phyloP scores from a whole-genome alignment of 2,888 invertebrate species.

The Tanytarsus gracilentus region DNA sequence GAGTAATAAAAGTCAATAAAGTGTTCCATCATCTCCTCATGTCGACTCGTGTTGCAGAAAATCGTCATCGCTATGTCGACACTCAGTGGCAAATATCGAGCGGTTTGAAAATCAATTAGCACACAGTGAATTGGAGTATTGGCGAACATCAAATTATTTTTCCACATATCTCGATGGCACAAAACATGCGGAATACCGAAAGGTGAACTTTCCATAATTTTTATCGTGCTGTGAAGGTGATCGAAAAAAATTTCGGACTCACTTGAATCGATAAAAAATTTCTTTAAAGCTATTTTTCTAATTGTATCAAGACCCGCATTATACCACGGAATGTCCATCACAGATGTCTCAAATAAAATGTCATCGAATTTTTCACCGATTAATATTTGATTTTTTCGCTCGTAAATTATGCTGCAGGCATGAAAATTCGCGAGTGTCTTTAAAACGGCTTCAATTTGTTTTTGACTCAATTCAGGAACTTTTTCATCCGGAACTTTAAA shows the following conservation, averaged over 20 bases:
- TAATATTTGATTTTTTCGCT: neutral
- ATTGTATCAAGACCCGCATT: constrained; percentile 11
- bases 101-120: constrained; percentile 18
- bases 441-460: constrained; percentile 2
- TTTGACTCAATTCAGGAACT: neutral
- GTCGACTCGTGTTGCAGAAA: neutral
- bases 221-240: neutral
- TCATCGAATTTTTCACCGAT: constrained; percentile 6
- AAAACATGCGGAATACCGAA: neutral
- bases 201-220: constrained; percentile 17
- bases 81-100: constrained; percentile 7
- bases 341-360: constrained; percentile 22
- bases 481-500: neutral
- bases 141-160: constrained; percentile 28
- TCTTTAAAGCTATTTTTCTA: neutral
- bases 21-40: neutral
- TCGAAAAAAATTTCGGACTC: constrained; percentile 3
- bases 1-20: neutral
- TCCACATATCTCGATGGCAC: constrained; percentile 20
- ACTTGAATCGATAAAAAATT: neutral
- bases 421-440: constrained; percentile 17
- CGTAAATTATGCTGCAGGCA: constrained; percentile 11
- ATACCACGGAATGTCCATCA: constrained; percentile 11
- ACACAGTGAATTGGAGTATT: constrained; percentile 1
- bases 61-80: constrained; percentile 13